Conservation (phyloP, 2,888 invertebrate genomes). For the Campoletis raptor region DNA sequence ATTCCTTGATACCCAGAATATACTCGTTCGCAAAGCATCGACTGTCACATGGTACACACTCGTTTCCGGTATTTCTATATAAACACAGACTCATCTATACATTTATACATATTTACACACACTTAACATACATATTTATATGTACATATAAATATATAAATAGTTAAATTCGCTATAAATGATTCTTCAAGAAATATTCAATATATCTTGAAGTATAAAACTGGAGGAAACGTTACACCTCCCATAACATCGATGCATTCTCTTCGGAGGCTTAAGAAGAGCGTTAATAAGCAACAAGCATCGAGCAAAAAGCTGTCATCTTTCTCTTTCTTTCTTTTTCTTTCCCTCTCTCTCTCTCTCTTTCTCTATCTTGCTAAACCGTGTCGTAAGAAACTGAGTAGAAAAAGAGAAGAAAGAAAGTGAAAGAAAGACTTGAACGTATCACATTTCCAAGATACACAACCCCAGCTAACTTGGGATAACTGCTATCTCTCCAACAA, state of each 20-base stretch:
- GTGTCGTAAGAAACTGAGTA: neutral
- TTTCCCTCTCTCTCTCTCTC: slow-evolving; percentile 8
- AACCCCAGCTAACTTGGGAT: slow-evolving; percentile 51
- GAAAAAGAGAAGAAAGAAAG: slow-evolving; percentile 8
- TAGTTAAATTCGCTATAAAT: slow-evolving; percentile 45
- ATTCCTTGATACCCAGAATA: slow-evolving; percentile 46
- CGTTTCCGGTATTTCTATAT: slow-evolving; percentile 50
- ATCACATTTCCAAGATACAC: slow-evolving; percentile 61
- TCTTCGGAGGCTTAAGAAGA: neutral
- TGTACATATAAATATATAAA: slow-evolving; percentile 31
- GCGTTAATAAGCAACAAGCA: slow-evolving; percentile 29
- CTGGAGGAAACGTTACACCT: slow-evolving; percentile 34
- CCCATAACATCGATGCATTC: slow-evolving; percentile 52
- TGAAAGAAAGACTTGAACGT: slow-evolving; percentile 34
- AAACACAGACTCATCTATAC: slow-evolving; percentile 12
- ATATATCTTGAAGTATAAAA: slow-evolving; percentile 32
- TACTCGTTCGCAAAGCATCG: slow-evolving; percentile 63
- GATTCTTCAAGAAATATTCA: slow-evolving; percentile 53
- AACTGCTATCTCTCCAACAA: slow-evolving; percentile 41
- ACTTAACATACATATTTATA: slow-evolving; percentile 6
- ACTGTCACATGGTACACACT: slow-evolving; percentile 53
- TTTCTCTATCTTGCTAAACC: neutral
- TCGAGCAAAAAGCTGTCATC: slow-evolving; percentile 18
- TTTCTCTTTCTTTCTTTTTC: slow-evolving; percentile 5
- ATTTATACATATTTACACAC: slow-evolving; percentile 19